Evolutionary conservation across 2,888 invertebrate species (phyloP).

Genomic region (Tipula unca): DNA sequence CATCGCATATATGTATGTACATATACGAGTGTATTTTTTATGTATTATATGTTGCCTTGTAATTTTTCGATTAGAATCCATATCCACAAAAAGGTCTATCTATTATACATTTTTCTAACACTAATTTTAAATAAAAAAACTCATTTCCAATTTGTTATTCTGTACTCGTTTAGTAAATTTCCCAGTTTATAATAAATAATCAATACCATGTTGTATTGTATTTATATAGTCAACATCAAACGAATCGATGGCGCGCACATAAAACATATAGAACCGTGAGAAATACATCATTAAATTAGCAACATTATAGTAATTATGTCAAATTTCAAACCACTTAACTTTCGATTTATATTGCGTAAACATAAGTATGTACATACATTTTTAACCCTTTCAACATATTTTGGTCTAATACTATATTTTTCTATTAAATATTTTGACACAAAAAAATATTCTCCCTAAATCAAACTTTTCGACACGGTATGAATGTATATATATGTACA

Average conservation of each 20-base stretch:
- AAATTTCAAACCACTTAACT: conserved; percentile 19
- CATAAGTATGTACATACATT: too few relatives aligned
- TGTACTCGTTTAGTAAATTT: background rate
- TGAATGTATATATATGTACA: too few relatives aligned
- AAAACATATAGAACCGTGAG: background rate
- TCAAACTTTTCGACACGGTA: background rate
- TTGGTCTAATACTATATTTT: background rate
- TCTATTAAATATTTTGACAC: conserved; percentile 15
- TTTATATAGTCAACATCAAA: background rate
- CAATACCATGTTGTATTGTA: background rate
- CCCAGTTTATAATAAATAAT: background rate
- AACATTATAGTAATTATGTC: background rate
- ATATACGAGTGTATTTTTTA: background rate
- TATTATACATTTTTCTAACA: background rate
- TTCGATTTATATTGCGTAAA: background rate
- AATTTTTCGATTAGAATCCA: conserved; percentile 8
- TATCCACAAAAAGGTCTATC: conserved; percentile 2
- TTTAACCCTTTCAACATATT: background rate
- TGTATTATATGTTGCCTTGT: background rate
- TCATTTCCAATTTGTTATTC: background rate
- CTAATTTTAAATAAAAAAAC: too few relatives aligned
- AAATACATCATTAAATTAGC: conserved; percentile 16
- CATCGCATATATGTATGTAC: background rate
- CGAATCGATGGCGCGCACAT: background rate
- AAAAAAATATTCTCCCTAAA: background rate